These are phyloP conservation scores for Drosophila acutilabella DNA, from an alignment of 2,888 invertebrate genomes.

Conservation along the genomic window DNA sequence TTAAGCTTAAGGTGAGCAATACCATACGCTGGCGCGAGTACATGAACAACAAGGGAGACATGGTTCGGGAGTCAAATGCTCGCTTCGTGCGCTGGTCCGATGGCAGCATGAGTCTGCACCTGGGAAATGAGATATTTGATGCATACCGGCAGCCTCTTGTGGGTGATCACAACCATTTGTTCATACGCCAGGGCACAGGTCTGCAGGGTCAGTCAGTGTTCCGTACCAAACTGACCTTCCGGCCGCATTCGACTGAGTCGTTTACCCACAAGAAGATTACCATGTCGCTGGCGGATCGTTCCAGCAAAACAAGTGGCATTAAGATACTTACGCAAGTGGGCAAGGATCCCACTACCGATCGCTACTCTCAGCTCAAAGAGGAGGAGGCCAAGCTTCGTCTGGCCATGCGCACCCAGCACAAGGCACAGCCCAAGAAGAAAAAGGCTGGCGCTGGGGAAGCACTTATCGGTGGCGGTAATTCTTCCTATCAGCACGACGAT, in stretches of 20 bases:
- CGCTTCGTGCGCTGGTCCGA: conserved; percentile 99
- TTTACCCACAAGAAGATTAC: conserved; percentile 99
- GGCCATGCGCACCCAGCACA: conserved; percentile 89
- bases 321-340: conserved; percentile 94
- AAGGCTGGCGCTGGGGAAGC: conserved; percentile 84
- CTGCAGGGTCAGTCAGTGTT: conserved; percentile 99
- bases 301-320: conserved; percentile 96
- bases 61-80: conserved; percentile 96
- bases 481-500: conserved; percentile 87
- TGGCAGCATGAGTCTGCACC: conserved; percentile 97
- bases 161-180: conserved; percentile 99
- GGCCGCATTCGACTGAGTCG: conserved; percentile 99
- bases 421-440: conserved; percentile 86
- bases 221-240: conserved; percentile 97
- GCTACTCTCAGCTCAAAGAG: conserved; percentile 97
- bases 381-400: conserved; percentile 98
- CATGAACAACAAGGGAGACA: conserved; percentile 92
- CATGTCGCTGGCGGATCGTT: conserved; percentile 97
- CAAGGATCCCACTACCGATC: conserved; percentile 95
- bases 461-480: conserved; percentile 76
- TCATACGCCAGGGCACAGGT: conserved; percentile 98
- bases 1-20: conserved; percentile 98
- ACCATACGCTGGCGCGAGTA: conserved; percentile 97
- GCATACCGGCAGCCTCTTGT: conserved; percentile 97
- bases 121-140: conserved; percentile 99